A percentile compares a stretch with the other conserved stretches of the same genome.
phyloP scores from a whole-genome alignment of 2,888 invertebrate genomes.

The Ochropleura plecta region DNA sequence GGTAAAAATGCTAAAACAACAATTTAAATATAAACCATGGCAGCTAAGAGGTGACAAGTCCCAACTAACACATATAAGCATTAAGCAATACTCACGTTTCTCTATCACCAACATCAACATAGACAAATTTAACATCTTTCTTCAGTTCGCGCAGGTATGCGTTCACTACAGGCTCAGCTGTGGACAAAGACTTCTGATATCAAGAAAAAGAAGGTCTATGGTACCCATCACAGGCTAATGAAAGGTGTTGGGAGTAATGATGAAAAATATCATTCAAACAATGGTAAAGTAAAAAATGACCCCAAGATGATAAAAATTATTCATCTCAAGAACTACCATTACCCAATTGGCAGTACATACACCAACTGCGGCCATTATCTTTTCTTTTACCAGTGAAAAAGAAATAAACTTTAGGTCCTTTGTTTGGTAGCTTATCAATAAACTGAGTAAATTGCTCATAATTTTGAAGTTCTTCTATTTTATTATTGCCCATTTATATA shows the following conservation, averaged over 20 bases:
- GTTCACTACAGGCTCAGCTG: slow-evolving; percentile 95
- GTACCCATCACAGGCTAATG: neutral
- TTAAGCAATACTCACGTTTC: slow-evolving; percentile 91
- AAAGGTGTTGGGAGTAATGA: neutral
- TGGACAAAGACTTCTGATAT: slow-evolving; percentile 60
- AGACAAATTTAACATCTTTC: slow-evolving; percentile 92
- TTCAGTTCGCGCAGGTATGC: slow-evolving; percentile 91
- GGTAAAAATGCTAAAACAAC: no score
- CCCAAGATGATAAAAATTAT: neutral
- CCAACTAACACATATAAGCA: neutral
- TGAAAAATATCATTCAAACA: neutral
- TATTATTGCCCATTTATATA: slow-evolving; percentile 53
- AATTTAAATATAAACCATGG: no score
- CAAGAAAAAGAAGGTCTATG: neutral
- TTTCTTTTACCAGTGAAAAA: slow-evolving; percentile 85
- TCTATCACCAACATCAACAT: slow-evolving; percentile 95
- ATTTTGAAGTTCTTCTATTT: slow-evolving; percentile 70
- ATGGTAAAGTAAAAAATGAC: neutral
- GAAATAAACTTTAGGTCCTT: slow-evolving; percentile 83
- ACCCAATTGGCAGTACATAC: slow-evolving; percentile 89
- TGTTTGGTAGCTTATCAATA: slow-evolving; percentile 71
- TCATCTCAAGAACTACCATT: slow-evolving; percentile 15
- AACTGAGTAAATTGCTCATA: slow-evolving; percentile 78
- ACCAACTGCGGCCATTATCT: slow-evolving; percentile 95
- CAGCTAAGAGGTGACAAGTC: no score